Base-by-base conservation (phyloP, 2,113 vertebrate genomes). In the Myxocyprinus asiaticus region DNA sequence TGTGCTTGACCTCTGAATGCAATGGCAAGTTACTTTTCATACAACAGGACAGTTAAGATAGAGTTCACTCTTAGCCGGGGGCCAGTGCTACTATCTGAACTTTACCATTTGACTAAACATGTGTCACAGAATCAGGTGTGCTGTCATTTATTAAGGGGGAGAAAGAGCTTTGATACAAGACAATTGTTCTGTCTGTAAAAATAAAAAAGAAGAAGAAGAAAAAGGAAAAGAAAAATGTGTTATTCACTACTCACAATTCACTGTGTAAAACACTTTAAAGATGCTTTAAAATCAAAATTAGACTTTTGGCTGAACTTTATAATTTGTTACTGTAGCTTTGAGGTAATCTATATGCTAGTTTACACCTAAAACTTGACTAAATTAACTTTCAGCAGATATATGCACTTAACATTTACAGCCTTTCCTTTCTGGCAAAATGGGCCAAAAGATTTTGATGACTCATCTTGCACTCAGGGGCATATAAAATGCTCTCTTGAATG, bases 61-160 rank as follows among this genome's bases (percentile, higher is more conserved):
- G 43, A 74, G 71, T 74, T 74, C 71, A 74, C 15, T 33, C 17
- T 61, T 6, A 74, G 71, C 71, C 71, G 11, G 47, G 44, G 58
- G 71, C 45, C 58, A 42, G 11, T 14, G 45, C 58, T 74, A 50
- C 45, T 0, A 22, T 12, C 58, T 74, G 71, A 74, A 74, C 71
- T 74, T 62, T 74, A 62, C 15, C 58, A 74, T 74, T 74, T 62
- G 7, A 74, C 58, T n/a, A 62, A 56, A 33, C 48, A 55, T 58
- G 53, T 7, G 9, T 44, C 42, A 58, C 42, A 15, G 42, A 58
- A 59, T 59, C 53, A 58, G 69, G 69, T 45, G 53, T 42, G 53
- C 42, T 45, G 53, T 17, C 53, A 45, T 45, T 43, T 45, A 9
- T 58, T 55, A 17, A 45, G 12, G 33, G 42, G 33, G 42, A 71